Percentiles rank a stretch among this genome's conserved stretches.
Evolutionary conservation across 2,797 vertebrate genomes (phyloP).

Genomic region (Odontamblyopus rebecca): DNA sequence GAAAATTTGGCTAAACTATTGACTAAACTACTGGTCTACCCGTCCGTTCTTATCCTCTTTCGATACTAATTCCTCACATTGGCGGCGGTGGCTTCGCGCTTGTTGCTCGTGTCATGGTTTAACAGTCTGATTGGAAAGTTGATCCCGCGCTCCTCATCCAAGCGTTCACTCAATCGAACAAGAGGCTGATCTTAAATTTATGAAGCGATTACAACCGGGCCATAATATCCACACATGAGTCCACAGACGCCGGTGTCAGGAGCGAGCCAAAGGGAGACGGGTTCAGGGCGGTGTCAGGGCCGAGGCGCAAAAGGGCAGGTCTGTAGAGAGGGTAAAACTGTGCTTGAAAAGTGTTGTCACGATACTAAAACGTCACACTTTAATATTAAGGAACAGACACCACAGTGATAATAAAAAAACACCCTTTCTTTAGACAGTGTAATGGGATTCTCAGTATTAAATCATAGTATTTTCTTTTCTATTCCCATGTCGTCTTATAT

Average conservation of each 20-base stretch:
- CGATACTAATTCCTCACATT: not conserved
- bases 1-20: too few relatives aligned
- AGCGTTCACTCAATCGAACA: constrained; percentile 13
- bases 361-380: too few relatives aligned
- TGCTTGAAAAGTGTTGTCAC: too few relatives aligned
- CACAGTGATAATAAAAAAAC: too few relatives aligned
- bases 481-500: too few relatives aligned
- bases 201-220: constrained; percentile 23
- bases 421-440: too few relatives aligned
- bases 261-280: constrained; percentile 25
- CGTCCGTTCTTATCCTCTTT: not conserved
- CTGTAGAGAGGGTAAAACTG: too few relatives aligned
- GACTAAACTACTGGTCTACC: not conserved
- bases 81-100: not conserved
- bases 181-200: constrained; percentile 40
- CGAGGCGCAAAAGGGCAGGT: not conserved
- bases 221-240: constrained; percentile 28
- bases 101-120: not conserved
- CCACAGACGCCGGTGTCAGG: not conserved
- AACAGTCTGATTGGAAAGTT: not conserved
- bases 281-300: constrained; percentile 18
- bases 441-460: too few relatives aligned
- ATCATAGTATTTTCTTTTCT: too few relatives aligned
- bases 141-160: not conserved
- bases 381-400: too few relatives aligned